Evolutionary conservation across 2,888 invertebrate genomes (phyloP).

Genomic region (Apomyelois bistriatella): DNA sequence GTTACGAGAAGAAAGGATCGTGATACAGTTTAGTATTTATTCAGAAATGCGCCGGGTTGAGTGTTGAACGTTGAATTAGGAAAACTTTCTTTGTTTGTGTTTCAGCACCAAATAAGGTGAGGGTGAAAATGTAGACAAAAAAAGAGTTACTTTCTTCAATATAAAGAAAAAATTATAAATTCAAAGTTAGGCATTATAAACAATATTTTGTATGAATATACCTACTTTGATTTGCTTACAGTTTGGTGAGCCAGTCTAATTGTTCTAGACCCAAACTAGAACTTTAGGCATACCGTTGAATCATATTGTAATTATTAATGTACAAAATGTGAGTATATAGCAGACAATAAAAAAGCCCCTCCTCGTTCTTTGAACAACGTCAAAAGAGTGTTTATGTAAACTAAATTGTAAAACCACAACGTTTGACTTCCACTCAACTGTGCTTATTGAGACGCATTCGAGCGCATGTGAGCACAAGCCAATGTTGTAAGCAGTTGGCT

Average conservation of each 20-base stretch:
- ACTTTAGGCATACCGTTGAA: no score
- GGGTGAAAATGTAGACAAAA: not conserved
- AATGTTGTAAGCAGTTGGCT: not conserved
- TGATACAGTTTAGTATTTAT: slow-evolving; percentile 66
- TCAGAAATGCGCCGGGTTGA: slow-evolving; percentile 43
- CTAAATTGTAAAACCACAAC: slow-evolving; percentile 5
- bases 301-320: no score
- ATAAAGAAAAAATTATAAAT: no score
- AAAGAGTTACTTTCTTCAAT: no score
- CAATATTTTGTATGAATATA: no score
- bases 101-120: not conserved
- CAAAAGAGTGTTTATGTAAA: slow-evolving; percentile 9
- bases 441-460: not conserved
- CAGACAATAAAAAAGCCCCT: no score
- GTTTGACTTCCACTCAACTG: slow-evolving; percentile 7
- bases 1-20: slow-evolving; percentile 64
- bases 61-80: slow-evolving; percentile 18
- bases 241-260: no score
- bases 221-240: no score
- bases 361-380: not conserved
- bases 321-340: no score
- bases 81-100: not conserved
- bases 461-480: not conserved
- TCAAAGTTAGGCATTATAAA: no score
- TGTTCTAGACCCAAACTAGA: no score